Conservation (phyloP, 2,888 invertebrate species). For the Encarsia formosa region DNA sequence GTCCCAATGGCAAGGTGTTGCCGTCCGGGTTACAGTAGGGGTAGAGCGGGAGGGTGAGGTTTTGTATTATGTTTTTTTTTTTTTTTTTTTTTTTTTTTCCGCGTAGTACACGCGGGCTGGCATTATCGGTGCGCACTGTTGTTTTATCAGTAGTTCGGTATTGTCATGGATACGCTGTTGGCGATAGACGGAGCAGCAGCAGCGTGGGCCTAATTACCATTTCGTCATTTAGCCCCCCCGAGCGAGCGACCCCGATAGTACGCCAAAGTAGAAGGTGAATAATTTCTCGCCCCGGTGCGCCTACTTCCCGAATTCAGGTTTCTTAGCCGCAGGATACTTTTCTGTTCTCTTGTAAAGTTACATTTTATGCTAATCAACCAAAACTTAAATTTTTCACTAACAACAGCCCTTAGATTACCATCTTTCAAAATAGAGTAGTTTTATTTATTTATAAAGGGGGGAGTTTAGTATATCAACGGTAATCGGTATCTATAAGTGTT, state of each 20-base stretch:
- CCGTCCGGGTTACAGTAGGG: too few relatives aligned
- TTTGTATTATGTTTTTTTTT: not conserved
- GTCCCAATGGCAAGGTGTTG: too few relatives aligned
- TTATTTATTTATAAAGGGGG: too few relatives aligned
- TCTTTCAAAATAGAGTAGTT: too few relatives aligned
- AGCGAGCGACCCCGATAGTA: not conserved
- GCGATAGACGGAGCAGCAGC: not conserved
- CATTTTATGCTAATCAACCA: too few relatives aligned
- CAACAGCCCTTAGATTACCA: too few relatives aligned
- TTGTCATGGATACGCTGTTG: slow-evolving; percentile 48
- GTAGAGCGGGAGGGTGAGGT: not conserved
- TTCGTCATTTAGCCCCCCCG: slow-evolving; percentile 39
- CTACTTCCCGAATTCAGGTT: not conserved
- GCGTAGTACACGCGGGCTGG: too few relatives aligned
- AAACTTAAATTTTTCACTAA: too few relatives aligned
- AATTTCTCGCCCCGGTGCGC: not conserved
- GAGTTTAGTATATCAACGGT: too few relatives aligned
- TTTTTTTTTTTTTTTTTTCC: slow-evolving; percentile 31
- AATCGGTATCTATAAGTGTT: too few relatives aligned
- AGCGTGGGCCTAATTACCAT: slow-evolving; percentile 42
- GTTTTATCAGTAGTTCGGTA: slow-evolving; percentile 51
- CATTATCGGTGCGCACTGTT: slow-evolving; percentile 45
- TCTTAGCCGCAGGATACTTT: not conserved
- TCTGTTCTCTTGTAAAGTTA: too few relatives aligned
- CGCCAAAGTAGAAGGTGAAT: not conserved